Conservation (phyloP, 2,888 invertebrate genomes). For the Eugnorisma glareosa region DNA sequence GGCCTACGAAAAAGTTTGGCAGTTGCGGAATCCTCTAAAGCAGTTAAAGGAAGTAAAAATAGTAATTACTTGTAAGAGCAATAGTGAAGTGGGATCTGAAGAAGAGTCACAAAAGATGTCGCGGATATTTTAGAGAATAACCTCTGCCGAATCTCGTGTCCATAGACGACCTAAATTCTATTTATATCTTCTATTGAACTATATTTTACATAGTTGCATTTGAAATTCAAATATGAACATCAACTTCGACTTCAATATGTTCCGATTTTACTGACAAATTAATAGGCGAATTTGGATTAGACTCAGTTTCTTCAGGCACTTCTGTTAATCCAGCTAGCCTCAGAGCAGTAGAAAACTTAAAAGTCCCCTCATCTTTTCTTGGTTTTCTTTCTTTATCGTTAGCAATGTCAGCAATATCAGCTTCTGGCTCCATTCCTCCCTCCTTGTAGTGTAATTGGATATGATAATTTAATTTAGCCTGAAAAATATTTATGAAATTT, state of each 20-base stretch:
- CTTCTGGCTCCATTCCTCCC: conserved; percentile 39
- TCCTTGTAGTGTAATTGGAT: conserved; percentile 72
- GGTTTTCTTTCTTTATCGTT: conserved; percentile 77
- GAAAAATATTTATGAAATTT: conserved; percentile 50
- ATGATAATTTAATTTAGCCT: conserved; percentile 81
- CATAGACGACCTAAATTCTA: neutral
- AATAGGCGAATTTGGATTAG: conserved; percentile 37
- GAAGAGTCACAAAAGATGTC: neutral
- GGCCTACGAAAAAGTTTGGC: neutral
- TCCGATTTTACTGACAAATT: conserved; percentile 61
- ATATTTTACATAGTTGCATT: conserved; percentile 6
- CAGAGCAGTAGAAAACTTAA: conserved; percentile 79
- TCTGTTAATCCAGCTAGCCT: conserved; percentile 79
- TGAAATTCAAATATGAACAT: conserved; percentile 53
- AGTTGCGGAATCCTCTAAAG: neutral
- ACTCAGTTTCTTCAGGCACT: conserved; percentile 50
- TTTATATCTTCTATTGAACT: neutral
- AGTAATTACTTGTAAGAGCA: neutral
- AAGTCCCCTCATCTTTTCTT: conserved; percentile 79
- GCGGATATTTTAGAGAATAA: neutral
- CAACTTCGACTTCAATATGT: conserved; percentile 65
- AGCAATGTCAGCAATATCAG: conserved; percentile 22
- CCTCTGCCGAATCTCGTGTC: neutral
- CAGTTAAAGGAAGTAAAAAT: neutral
- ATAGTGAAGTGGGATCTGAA: neutral